Conservation (phyloP, 2,888 invertebrate genomes). For the Ypsolopha sequella region DNA sequence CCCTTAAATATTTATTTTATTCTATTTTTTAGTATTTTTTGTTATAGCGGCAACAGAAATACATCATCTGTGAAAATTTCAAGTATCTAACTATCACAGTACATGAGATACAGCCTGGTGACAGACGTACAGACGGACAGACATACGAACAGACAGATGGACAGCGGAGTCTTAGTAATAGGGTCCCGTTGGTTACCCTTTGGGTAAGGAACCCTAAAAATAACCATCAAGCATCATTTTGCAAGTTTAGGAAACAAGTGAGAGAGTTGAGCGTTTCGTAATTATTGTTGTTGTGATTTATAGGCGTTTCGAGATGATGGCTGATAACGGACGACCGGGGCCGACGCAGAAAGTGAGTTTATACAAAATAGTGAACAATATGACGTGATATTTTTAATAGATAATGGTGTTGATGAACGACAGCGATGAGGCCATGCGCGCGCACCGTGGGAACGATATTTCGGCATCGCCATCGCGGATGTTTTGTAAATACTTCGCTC, state of each 20-base stretch:
- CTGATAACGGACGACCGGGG: conserved; percentile 34
- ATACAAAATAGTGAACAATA: conserved; percentile 66
- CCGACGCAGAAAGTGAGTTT: conserved; percentile 53
- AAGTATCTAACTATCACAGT: too few relatives aligned
- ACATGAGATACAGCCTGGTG: too few relatives aligned
- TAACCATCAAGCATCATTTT: conserved; percentile 10
- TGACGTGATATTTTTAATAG: conserved; percentile 70
- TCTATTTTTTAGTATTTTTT: too few relatives aligned
- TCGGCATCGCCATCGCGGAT: conserved; percentile 43
- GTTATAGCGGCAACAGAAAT: too few relatives aligned
- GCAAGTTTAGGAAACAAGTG: conserved; percentile 21
- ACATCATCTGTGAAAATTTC: too few relatives aligned
- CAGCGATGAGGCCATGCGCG: conserved; percentile 36
- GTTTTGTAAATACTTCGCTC: conserved; percentile 38
- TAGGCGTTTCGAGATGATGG: conserved; percentile 51
- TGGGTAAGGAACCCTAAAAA: too few relatives aligned
- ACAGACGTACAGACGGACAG: too few relatives aligned
- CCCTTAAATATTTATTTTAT: too few relatives aligned
- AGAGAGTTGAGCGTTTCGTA: conserved; percentile 40
- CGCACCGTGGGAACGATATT: conserved; percentile 64
- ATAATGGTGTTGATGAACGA: conserved; percentile 68
- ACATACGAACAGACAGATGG: too few relatives aligned
- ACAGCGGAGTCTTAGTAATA: too few relatives aligned
- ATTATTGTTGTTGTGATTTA: conserved; percentile 57
- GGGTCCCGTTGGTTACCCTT: too few relatives aligned